Percentiles rank a stretch among this genome's conserved stretches.
Conservation (phyloP, 53 echinoderm and acorn worm species). For the Temnopleurus reevesii region DNA sequence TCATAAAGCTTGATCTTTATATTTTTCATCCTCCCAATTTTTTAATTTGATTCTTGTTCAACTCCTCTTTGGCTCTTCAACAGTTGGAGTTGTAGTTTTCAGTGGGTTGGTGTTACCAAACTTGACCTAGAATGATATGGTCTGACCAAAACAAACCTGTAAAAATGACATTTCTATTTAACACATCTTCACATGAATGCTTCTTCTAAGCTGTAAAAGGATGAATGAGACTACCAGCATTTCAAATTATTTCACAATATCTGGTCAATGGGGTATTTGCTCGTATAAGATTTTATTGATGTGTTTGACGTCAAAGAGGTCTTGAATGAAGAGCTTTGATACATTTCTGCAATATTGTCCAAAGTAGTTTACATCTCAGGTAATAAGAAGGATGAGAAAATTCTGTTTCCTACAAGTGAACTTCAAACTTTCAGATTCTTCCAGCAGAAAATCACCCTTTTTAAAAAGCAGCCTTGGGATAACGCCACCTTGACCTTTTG, state of each 20-base stretch:
- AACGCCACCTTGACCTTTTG: too few relatives aligned
- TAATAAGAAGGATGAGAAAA: too few relatives aligned
- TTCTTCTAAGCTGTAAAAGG: background rate
- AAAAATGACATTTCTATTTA: background rate
- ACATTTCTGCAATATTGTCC: too few relatives aligned
- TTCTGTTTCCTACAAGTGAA: too few relatives aligned
- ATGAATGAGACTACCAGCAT: background rate
- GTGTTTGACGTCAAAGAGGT: background rate
- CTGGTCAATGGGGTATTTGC: background rate
- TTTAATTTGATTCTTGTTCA: background rate
- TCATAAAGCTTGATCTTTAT: background rate
- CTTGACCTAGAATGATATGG: background rate
- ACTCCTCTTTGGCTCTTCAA: background rate
- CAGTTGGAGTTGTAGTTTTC: background rate
- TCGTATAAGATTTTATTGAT: background rate
- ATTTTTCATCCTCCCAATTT: background rate
- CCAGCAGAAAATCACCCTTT: too few relatives aligned
- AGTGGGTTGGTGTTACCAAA: background rate
- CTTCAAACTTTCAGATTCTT: too few relatives aligned
- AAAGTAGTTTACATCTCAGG: too few relatives aligned
- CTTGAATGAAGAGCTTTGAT: too few relatives aligned
- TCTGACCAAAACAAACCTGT: slow-evolving; percentile 17
- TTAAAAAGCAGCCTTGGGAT: too few relatives aligned
- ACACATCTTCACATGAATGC: background rate
- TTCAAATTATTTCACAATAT: background rate